Conservation (phyloP, 2,888 invertebrate genomes). For the Hydroisotoma schaefferi region DNA sequence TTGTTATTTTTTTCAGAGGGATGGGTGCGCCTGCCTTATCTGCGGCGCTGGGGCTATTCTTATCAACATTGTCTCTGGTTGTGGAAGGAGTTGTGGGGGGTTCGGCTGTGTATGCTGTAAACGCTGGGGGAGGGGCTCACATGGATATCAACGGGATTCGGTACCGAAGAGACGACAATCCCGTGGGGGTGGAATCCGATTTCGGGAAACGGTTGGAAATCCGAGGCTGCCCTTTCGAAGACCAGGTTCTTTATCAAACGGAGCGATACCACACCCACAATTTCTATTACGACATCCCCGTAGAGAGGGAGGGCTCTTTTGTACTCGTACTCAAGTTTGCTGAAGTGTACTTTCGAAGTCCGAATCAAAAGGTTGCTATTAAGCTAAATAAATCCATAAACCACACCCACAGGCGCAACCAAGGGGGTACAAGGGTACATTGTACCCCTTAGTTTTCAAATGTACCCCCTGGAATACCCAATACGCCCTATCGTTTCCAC, state of each 20-base stretch:
- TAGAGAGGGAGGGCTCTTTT: constrained; percentile 83
- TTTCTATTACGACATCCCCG: constrained; percentile 89
- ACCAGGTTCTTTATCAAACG: constrained; percentile 87
- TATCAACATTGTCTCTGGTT: no score
- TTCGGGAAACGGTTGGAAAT: constrained; percentile 83
- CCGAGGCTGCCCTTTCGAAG: constrained; percentile 74
- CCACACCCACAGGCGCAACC: no score
- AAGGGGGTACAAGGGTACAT: no score
- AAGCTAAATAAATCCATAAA: no score
- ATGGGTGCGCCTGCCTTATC: no score
- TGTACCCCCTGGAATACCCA: no score
- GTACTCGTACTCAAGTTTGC: constrained; percentile 70
- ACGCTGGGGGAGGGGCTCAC: constrained; percentile 86
- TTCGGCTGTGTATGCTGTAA: constrained; percentile 82
- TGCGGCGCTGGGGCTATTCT: no score
- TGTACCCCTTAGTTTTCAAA: no score
- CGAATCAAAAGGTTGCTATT: constrained; percentile 90
- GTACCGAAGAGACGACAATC: constrained; percentile 75
- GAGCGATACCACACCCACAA: constrained; percentile 72
- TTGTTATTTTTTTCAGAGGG: no score
- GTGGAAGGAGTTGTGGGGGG: no score
- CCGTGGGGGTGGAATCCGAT: constrained; percentile 69
- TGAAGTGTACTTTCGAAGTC: constrained; percentile 93
- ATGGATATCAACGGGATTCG: constrained; percentile 76
- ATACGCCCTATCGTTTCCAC: no score